A percentile compares a stretch with the other conserved stretches of the same genome.
phyloP scores from a whole-genome alignment of 2,797 vertebrate genomes.

The Valencia hispanica region DNA sequence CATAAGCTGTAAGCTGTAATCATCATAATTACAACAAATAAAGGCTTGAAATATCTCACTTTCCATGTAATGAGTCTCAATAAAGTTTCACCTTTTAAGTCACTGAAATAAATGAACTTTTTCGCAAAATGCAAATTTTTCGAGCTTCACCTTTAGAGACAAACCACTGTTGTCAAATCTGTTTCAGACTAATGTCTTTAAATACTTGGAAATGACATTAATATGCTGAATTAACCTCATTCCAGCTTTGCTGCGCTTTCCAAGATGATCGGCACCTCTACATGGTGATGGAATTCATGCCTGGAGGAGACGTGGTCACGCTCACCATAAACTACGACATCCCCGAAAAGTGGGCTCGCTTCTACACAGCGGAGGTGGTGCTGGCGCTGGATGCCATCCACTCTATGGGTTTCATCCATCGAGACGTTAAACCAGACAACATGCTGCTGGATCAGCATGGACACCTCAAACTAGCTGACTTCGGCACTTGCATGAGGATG shows the following conservation, averaged over 20 bases:
- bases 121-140: too few relatives aligned
- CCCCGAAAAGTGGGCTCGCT: constrained; percentile 95
- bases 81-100: too few relatives aligned
- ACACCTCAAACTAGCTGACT: constrained; percentile 97
- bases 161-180: neutral
- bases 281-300: constrained; percentile 99
- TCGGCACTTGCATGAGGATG: constrained; percentile 99
- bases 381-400: constrained; percentile 96
- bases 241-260: constrained; percentile 94
- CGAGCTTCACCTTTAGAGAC: too few relatives aligned
- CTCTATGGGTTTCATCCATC: constrained; percentile 96
- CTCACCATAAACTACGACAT: constrained; percentile 98
- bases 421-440: constrained; percentile 97
- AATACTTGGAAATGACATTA: neutral
- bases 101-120: too few relatives aligned
- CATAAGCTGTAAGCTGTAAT: too few relatives aligned
- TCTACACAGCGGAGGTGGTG: constrained; percentile 96
- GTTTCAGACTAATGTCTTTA: neutral
- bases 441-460: constrained; percentile 94
- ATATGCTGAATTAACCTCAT: neutral
- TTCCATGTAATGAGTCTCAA: too few relatives aligned
- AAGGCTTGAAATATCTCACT: too few relatives aligned
- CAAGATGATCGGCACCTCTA: constrained; percentile 95
- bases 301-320: constrained; percentile 95
- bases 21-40: too few relatives aligned